Evolutionary conservation across 2,888 invertebrate genomes (phyloP).

Genomic region (Drosophila borborema): DNA sequence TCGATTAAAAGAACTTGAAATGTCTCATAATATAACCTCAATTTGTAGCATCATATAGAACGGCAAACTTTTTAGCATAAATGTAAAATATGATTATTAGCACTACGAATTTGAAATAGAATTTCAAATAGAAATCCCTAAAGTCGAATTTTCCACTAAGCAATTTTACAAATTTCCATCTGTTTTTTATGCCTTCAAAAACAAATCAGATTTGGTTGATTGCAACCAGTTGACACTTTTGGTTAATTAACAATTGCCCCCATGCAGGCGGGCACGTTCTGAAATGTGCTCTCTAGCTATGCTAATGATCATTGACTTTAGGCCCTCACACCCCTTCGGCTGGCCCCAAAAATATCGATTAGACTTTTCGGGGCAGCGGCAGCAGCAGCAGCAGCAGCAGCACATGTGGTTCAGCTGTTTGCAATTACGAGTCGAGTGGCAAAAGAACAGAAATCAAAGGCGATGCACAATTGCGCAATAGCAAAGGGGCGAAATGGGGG

Average conservation of each 20-base stretch:
- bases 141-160: not conserved
- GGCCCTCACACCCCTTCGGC: not conserved
- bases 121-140: not conserved
- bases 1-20: not conserved
- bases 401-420: conserved; percentile 78
- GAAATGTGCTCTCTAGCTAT: conserved; percentile 12
- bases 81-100: not conserved
- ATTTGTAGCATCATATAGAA: not conserved
- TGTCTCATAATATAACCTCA: too few species aligned
- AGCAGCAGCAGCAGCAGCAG: conserved; percentile 6
- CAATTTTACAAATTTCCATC: conserved; percentile 3
- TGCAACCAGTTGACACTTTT: conserved; percentile 15
- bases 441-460: conserved; percentile 61
- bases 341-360: conserved; percentile 31
- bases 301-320: conserved; percentile 44
- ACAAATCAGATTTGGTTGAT: conserved; percentile 4
- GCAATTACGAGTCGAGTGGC: conserved; percentile 62
- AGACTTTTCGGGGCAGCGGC: conserved; percentile 34
- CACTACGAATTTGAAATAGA: not conserved
- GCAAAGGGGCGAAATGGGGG: conserved; percentile 1
- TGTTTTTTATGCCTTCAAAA: not conserved
- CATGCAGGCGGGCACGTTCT: not conserved
- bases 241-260: not conserved
- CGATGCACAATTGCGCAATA: conserved; percentile 68
- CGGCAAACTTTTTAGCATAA: not conserved